phyloP scores from a whole-genome alignment of 2,888 invertebrate genomes.

The Nomada flava region DNA sequence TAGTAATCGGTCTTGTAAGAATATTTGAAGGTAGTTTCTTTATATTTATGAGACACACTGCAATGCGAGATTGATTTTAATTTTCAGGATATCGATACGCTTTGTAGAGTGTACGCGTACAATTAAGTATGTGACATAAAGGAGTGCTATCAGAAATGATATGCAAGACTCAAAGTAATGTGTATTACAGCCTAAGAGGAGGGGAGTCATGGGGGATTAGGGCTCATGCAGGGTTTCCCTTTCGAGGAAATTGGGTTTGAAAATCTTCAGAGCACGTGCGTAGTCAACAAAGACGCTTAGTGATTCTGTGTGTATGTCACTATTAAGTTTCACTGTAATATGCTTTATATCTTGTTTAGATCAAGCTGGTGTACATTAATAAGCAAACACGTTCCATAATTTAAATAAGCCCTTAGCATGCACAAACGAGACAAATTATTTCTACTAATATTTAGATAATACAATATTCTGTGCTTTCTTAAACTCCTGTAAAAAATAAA shows the following conservation, averaged over 20 bases:
- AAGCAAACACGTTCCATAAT: background rate
- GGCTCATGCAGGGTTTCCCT: background rate
- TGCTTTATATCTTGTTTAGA: background rate
- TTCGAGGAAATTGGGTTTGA: conserved; percentile 14
- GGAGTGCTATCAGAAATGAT: background rate
- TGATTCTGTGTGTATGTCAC: background rate
- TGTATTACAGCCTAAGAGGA: background rate
- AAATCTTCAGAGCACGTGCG: conserved; percentile 1
- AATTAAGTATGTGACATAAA: background rate
- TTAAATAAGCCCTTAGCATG: no score
- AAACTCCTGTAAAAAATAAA: no score
- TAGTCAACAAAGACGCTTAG: background rate
- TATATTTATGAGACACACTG: background rate
- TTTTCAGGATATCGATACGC: background rate
- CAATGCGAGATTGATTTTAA: background rate
- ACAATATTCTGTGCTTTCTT: no score
- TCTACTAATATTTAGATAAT: no score
- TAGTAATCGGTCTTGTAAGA: no score
- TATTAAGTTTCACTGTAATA: conserved; percentile 12
- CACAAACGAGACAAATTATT: no score
- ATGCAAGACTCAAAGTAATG: background rate
- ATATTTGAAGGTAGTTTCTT: no score
- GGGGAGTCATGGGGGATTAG: background rate
- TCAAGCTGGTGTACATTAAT: conserved; percentile 10
- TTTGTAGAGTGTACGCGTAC: no score